Evolutionary conservation across 2,113 vertebrate species (phyloP), one percentile per base, ranked within the genome.

Genomic region (Calonectris borealis): DNA sequence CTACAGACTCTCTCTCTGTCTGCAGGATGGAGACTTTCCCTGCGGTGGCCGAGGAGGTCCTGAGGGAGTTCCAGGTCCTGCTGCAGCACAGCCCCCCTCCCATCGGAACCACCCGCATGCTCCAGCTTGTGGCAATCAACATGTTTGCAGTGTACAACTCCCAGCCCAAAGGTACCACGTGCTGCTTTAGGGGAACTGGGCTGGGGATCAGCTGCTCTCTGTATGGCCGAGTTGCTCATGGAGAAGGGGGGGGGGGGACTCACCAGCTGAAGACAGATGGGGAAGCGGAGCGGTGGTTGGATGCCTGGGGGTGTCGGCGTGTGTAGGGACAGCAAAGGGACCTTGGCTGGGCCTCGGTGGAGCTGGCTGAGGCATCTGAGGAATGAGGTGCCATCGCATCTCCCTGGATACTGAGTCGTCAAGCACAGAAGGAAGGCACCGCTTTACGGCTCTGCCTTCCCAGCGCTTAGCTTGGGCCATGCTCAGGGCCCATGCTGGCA

Each of bases 71-170:
- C 97, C 98, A 98, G 93, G 98, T 98, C 6, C 97, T 99, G 77
- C 99, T 99, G 89, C 99, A 99, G 86, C 99, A 99, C 88, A 99
- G 99, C 93, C 99, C 99, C 5, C 98, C 98, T 42, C 98, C 99
- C 42, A 96, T 99, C 38, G 99, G 99, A 95, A 99, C 98, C 96
- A 98, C 98, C 40, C 99, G 99, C 83, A 98, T 99, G 98, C 98
- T 99, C 72, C 99, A 99, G 97, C 99, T 99, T 48, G 98, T 99
- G 98, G 99, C 99, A 58, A 99, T 99, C 98, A 99, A 99, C 98
- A 99, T 99, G 99, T 99, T 99, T 94, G 99, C 99, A 49, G 99
- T 99, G 62, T 98, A 99, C 98, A 98, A 99, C 91, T 98, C 98
- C 16, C 99, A 99, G 96, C 97, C 98, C 95, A 98, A 99, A 99